A percentile compares a stretch with the other conserved stretches of the same genome.
These are phyloP conservation scores for Rachycentron canadum DNA, from an alignment of 2,797 vertebrate species.

Conservation along the genomic window DNA sequence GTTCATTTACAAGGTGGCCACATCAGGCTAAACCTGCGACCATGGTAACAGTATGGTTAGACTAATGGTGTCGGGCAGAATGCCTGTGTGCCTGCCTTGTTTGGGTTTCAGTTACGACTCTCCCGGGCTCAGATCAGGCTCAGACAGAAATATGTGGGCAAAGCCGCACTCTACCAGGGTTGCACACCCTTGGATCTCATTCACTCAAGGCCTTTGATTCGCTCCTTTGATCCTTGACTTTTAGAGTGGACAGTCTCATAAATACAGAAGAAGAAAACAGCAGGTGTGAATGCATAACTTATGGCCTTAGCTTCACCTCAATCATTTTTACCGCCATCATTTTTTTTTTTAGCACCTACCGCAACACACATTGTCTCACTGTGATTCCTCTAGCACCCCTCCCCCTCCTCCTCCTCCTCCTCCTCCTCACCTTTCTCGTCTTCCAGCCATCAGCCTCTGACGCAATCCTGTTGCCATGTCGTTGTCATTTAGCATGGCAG, in stretches of 20 bases:
- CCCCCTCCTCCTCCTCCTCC: constrained; percentile 40
- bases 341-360: constrained; percentile 56
- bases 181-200: constrained; percentile 54
- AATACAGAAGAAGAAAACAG: constrained; percentile 73
- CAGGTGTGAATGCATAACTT: constrained; percentile 77
- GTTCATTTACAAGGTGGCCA: too few species aligned
- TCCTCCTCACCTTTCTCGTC: constrained; percentile 36
- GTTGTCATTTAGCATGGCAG: constrained; percentile 75
- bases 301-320: constrained; percentile 63
- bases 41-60: too few species aligned
- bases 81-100: too few species aligned
- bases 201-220: constrained; percentile 69
- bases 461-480: constrained; percentile 82
- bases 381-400: constrained; percentile 15
- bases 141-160: too few species aligned
- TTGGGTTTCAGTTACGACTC: too few species aligned
- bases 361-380: constrained; percentile 37
- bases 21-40: too few species aligned
- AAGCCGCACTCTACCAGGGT: not conserved
- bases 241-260: constrained; percentile 74
- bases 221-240: constrained; percentile 77
- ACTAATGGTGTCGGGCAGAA: too few species aligned
- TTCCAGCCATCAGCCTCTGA: constrained; percentile 72
- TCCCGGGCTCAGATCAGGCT: too few species aligned
- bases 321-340: constrained; percentile 62